Evolutionary conservation across 2,797 vertebrate species (phyloP), one percentile per base, ranked within the genome.

Genomic region (Psittacula derbiana): DNA sequence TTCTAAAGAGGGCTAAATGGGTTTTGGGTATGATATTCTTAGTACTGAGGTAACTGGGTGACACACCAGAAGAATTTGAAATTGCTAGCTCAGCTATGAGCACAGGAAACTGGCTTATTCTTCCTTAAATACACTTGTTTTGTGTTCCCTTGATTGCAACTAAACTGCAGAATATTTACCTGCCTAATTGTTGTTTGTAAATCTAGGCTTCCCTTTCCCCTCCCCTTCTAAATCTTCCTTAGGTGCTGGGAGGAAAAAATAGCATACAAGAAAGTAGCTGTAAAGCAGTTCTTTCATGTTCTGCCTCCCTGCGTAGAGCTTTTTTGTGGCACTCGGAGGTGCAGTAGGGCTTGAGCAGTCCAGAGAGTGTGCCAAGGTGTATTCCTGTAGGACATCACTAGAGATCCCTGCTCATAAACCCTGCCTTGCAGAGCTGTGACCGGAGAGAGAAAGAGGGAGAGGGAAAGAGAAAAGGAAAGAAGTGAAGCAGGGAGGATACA

Each of bases 181-280:
- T 92, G 41, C 61, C 55, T 94, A 93, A 96, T 92, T 73, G 71
- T 90, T 96, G 89, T 94, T 96, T 96, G 88, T 95, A 96, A 96
- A 94, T 95, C 78, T 70, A 46, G 53, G 19, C 52, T 80, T 30
- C 40, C 69, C 53, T 50, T 41, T 50, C 21, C 28, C 18, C 38
- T 38, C 28, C 4, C 4, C 21, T 44, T 40, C 80, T 86, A 84
- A 93, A 95, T 95, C 94, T 92, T 93, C 80, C 28, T 60, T 82
- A 55, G 67, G 70, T 64, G 78, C 88, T 0, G 8, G 62, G 55
- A 88, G 67, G 47, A 90, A 94, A 90, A 95, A 90, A 80, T 23
- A 84, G 67, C 47, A 16, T 88, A 76, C 52, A 80, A 84, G 85
- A 47, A 94, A 72, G 89, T 82, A 80, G 55, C 80, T 93, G 78